phyloP scores from a whole-genome alignment of 2,113 vertebrate genomes.

The Talpa occidentalis region DNA sequence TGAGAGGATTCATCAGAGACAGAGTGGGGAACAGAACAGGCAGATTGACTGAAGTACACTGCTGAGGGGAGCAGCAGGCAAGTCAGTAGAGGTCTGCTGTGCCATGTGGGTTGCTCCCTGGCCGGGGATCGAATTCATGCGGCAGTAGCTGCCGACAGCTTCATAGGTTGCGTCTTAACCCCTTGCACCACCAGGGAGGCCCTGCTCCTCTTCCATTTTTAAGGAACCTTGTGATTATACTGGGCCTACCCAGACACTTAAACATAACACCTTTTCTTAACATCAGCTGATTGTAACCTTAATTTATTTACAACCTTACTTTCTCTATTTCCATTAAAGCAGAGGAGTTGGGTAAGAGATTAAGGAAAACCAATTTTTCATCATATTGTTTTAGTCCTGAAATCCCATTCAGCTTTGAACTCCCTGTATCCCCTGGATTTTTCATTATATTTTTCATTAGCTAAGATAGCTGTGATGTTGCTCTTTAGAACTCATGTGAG shows the following conservation, averaged over 20 bases:
- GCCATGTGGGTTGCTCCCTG: too few relatives aligned
- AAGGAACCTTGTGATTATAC: not conserved
- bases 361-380: not conserved
- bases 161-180: too few relatives aligned
- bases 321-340: not conserved
- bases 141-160: too few relatives aligned
- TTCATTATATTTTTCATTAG: not conserved
- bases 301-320: not conserved
- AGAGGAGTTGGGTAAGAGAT: not conserved
- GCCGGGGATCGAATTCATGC: too few relatives aligned
- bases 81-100: too few relatives aligned
- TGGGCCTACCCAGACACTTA: not conserved
- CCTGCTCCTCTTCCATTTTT: not conserved
- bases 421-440: not conserved
- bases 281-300: not conserved
- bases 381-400: not conserved
- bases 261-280: not conserved
- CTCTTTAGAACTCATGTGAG: not conserved
- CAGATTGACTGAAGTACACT: too few relatives aligned
- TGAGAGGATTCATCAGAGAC: too few relatives aligned
- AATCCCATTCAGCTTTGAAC: not conserved
- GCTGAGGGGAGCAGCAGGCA: too few relatives aligned
- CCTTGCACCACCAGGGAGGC: too few relatives aligned
- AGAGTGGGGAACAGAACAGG: too few relatives aligned
- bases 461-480: not conserved